These are phyloP conservation scores for Leptopterna dolabrata DNA, from an alignment of 2,888 invertebrate species.

Conservation along the genomic window DNA sequence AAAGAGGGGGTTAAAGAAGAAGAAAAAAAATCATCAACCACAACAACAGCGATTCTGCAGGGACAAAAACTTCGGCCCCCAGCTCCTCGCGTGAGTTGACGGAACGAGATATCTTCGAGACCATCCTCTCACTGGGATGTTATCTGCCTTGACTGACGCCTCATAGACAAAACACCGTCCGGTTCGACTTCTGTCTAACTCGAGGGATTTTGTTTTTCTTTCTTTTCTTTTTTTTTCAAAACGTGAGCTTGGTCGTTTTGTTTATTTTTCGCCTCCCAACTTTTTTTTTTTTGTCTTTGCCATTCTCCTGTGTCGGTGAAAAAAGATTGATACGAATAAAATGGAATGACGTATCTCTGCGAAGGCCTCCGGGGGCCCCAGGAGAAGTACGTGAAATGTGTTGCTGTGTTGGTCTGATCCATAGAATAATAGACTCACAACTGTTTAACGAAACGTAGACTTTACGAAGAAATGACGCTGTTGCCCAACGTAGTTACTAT, in stretches of 20 bases:
- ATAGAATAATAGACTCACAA: no score
- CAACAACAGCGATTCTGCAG: not conserved
- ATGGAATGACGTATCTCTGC: not conserved
- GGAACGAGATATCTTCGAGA: constrained; percentile 43
- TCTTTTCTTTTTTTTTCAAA: not conserved
- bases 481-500: no score
- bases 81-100: constrained; percentile 1
- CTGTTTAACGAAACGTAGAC: no score
- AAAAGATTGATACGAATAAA: constrained; percentile 17
- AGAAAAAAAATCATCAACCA: not conserved
- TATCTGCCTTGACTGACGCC: constrained; percentile 45
- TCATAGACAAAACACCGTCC: constrained; percentile 45
- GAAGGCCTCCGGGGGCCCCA: not conserved
- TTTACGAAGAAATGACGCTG: no score
- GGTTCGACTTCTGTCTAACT: not conserved
- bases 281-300: not conserved
- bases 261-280: not conserved
- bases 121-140: constrained; percentile 32
- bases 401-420: no score
- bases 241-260: not conserved
- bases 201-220: not conserved
- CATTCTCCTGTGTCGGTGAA: not conserved
- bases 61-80: not conserved
- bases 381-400: no score
- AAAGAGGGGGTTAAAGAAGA: no score